A percentile compares a stretch with the other conserved stretches of the same genome.
Evolutionary conservation across 2,797 vertebrate species (phyloP).

Genomic region (Schizopygopsis malacanthus): DNA sequence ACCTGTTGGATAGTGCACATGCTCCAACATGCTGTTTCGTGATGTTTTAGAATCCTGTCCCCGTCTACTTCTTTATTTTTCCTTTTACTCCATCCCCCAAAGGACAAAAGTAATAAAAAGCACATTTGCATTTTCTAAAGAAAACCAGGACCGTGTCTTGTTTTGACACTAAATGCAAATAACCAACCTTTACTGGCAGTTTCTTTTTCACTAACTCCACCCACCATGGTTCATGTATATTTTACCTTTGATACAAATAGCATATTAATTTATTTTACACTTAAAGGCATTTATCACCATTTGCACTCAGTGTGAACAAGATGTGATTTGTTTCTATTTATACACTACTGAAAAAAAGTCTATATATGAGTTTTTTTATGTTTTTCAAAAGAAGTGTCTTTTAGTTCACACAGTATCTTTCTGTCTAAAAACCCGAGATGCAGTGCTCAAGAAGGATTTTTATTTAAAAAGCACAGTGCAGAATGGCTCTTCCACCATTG

Average conservation of each 20-base stretch:
- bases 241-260: not conserved
- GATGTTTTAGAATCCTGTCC: not conserved
- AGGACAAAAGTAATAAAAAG: not conserved
- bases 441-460: no score
- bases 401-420: not conserved
- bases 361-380: not conserved
- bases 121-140: not conserved
- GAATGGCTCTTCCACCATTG: no score
- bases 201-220: not conserved
- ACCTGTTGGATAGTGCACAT: not conserved
- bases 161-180: not conserved
- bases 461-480: no score
- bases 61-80: not conserved
- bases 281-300: not conserved
- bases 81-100: no score
- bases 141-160: not conserved
- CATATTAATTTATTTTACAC: not conserved
- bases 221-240: not conserved
- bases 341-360: not conserved
- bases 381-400: not conserved
- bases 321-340: not conserved
- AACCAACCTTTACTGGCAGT: not conserved
- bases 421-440: no score
- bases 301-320: not conserved
- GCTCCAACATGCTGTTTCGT: slow-evolving; percentile 8